Base-by-base conservation (phyloP, 2,797 vertebrate species). In the Allochrocebus solatus region DNA sequence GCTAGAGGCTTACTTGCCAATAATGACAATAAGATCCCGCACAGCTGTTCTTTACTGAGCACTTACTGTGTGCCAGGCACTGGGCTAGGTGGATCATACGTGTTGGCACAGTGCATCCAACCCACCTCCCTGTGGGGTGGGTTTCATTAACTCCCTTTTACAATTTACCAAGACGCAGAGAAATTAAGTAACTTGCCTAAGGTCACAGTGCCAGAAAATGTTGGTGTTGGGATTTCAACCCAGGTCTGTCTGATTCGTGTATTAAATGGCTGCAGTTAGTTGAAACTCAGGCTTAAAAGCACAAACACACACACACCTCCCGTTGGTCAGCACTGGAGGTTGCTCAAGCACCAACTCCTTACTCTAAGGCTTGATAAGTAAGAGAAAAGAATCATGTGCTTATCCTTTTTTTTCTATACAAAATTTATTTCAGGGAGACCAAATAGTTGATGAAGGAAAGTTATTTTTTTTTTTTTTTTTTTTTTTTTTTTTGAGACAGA, bases 61-160 rank as follows among this genome's bases (percentile, higher is more conserved):
- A 80, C 39, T n/a, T 92, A 16, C 59, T 64, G 0, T 64, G 43
- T 86, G 53, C 92, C n/a, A 39, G 55, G 36, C 33, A 2, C 57
- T 11, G 26, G 79, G 28, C 53, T 43, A 5, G 39, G 30, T 9
- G 74, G 86, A 57, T 75, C 12, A 17, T 30, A 1, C 2, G 4
- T 50, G 41, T 43, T 9, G 9, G 1, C 89, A 67, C n/a, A 0
- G 17, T 21, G 22, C 24, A 22, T 24, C 72, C 17, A n/a, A 59
- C 41, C 21, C 4, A 0, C 1, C 30, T 50, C 28, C 36, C 74
- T 46, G 0, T 33, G 2, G 17, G 33, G 19, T 33, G 30, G 70
- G 9, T 26, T 41, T 89, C 4, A 43, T 22, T 36, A 55, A 21
- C 43, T 80, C 43, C 57, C 26, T 91, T 89, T 39, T 61, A 57